phyloP scores from a whole-genome alignment of 2,113 vertebrate species.

The Casuarius casuarius region DNA sequence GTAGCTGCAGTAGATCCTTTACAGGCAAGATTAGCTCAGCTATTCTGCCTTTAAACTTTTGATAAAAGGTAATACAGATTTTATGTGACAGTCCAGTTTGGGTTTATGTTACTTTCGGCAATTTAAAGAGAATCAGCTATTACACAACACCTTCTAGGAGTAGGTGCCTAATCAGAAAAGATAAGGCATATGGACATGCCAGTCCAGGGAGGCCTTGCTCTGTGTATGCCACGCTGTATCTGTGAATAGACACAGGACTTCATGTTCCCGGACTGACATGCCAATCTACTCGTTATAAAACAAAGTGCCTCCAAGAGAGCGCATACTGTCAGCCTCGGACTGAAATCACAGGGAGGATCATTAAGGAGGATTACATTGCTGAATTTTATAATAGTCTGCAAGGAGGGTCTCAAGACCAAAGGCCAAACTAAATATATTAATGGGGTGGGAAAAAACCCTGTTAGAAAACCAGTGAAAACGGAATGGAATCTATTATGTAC shows the following conservation, averaged over 20 bases:
- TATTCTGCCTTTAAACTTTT: neutral
- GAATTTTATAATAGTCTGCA: neutral
- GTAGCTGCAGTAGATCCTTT: neutral
- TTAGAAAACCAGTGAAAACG: neutral
- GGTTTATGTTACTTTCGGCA: neutral
- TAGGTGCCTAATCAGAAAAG: neutral
- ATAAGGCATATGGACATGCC: neutral
- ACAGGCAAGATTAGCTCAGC: conserved; percentile 5
- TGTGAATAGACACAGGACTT: neutral
- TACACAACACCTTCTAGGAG: neutral
- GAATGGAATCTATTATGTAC: neutral
- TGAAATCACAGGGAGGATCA: neutral
- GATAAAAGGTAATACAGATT: neutral
- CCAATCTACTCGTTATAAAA: neutral
- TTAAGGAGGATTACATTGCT: neutral
- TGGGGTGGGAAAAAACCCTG: neutral
- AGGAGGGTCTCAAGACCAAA: neutral
- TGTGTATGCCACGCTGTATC: neutral
- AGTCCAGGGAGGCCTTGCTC: neutral
- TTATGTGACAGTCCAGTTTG: neutral
- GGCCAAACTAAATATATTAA: neutral
- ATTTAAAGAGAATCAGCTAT: neutral
- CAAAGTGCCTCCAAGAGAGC: neutral
- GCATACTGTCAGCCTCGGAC: neutral
- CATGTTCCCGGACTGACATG: neutral